Percentiles rank a stretch among this genome's conserved stretches.
phyloP scores from a whole-genome alignment of 2,888 invertebrate genomes.

The Clostera curtula region DNA sequence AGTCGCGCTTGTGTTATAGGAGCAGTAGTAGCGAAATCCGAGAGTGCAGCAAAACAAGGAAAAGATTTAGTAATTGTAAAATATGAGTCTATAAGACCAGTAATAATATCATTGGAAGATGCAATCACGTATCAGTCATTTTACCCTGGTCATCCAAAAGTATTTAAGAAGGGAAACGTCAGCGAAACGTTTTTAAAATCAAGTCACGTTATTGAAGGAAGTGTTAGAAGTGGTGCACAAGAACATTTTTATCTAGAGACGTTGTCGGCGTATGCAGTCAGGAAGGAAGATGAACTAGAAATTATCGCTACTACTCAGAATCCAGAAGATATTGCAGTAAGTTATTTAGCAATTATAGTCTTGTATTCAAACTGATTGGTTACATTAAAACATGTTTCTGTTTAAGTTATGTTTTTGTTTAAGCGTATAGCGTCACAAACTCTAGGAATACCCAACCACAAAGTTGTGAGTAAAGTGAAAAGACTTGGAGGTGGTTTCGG shows the following conservation, averaged over 20 bases:
- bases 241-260: slow-evolving; percentile 95
- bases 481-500: slow-evolving; percentile 92
- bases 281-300: slow-evolving; percentile 89
- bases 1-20: slow-evolving; percentile 88
- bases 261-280: slow-evolving; percentile 77
- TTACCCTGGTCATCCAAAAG: slow-evolving; percentile 70
- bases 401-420: slow-evolving; percentile 15
- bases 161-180: slow-evolving; percentile 78
- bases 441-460: slow-evolving; percentile 79
- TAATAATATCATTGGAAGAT: slow-evolving; percentile 91
- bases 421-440: slow-evolving; percentile 78
- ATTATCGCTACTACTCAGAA: slow-evolving; percentile 87
- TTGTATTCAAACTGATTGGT: slow-evolving; percentile 29
- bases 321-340: slow-evolving; percentile 81
- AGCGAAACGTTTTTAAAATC: slow-evolving; percentile 78
- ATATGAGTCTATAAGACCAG: slow-evolving; percentile 85
- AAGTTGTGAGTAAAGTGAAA: slow-evolving; percentile 81
- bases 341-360: slow-evolving; percentile 23
- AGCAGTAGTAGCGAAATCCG: slow-evolving; percentile 84
- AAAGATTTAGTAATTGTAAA: slow-evolving; percentile 82
- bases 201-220: slow-evolving; percentile 80
- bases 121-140: slow-evolving; percentile 84
- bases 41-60: slow-evolving; percentile 85
- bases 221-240: slow-evolving; percentile 84
- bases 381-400: neutral